Evolutionary conservation across 1,140 invertebrate genomes (phyloP).

Genomic region (Zaprionus ghesquierei): DNA sequence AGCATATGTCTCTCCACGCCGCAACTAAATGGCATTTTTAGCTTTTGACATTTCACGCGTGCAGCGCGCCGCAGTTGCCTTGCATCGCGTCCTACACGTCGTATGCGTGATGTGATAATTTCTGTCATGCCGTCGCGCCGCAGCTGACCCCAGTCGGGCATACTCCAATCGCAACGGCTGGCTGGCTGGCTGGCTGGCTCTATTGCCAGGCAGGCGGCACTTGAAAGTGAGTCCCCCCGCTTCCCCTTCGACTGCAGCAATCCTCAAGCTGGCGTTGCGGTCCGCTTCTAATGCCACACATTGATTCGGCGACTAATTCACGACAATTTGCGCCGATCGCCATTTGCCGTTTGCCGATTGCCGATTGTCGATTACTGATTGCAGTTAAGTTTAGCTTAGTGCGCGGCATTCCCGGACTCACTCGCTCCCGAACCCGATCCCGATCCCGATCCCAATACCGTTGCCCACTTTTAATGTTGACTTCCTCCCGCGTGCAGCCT

Average conservation of each 20-base stretch:
- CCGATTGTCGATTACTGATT: background rate
- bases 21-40: slow-evolving; percentile 71
- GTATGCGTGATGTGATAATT: slow-evolving; percentile 80
- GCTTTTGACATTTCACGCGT: slow-evolving; percentile 80
- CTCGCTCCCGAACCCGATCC: background rate
- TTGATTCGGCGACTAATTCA: slow-evolving; percentile 65
- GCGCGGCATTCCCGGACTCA: slow-evolving; percentile 3
- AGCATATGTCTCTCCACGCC: background rate
- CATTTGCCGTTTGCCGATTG: slow-evolving; percentile 45
- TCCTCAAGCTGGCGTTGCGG: background rate
- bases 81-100: slow-evolving; percentile 65
- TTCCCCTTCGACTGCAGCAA: background rate
- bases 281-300: slow-evolving; percentile 51
- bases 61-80: slow-evolving; percentile 20
- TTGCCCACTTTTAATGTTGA: slow-evolving; percentile 18
- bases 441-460: slow-evolving; percentile 5
- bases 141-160: background rate
- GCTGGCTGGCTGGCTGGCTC: background rate
- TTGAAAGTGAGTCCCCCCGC: slow-evolving; percentile 21
- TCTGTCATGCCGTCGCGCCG: slow-evolving; percentile 27
- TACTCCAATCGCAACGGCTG: slow-evolving; percentile 1
- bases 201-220: slow-evolving; percentile 17
- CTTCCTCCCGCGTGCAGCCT: slow-evolving; percentile 53
- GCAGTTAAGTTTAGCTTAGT: background rate
- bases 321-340: slow-evolving; percentile 71